Evolutionary conservation across 2,888 invertebrate genomes (phyloP).

Genomic region (Aproaerema taeniolella): DNA sequence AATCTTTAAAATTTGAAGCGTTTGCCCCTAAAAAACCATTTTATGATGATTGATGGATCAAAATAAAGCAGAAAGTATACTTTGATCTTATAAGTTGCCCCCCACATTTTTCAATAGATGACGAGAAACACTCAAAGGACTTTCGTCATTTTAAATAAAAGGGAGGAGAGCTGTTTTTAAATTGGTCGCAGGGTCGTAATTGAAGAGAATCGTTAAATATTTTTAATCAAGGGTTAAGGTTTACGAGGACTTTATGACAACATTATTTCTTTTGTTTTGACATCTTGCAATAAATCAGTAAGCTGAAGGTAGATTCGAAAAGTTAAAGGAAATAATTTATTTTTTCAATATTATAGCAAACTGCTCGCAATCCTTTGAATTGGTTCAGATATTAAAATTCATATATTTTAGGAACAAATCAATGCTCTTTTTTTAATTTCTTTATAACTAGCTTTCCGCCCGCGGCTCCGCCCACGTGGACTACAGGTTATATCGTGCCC

Average conservation of each 20-base stretch:
- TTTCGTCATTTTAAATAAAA: neutral
- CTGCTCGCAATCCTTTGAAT: too few relatives aligned
- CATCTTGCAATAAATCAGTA: too few relatives aligned
- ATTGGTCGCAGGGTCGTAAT: neutral
- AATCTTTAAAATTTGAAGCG: neutral
- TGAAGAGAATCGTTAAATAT: neutral
- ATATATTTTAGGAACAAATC: too few relatives aligned
- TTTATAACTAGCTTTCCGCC: too few relatives aligned
- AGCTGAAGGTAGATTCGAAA: too few relatives aligned
- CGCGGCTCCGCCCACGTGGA: too few relatives aligned
- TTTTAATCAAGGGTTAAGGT: too few relatives aligned
- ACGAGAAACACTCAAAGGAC: neutral
- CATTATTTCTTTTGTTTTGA: neutral
- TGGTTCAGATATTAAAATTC: too few relatives aligned
- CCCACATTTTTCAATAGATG: neutral
- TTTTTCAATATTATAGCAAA: too few relatives aligned
- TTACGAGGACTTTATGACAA: neutral
- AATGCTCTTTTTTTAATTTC: too few relatives aligned
- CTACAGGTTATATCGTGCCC: too few relatives aligned
- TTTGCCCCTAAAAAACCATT: neutral
- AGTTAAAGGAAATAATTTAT: too few relatives aligned
- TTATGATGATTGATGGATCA: neutral
- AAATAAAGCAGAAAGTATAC: neutral
- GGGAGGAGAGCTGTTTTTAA: neutral
- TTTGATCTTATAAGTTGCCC: neutral